Base-by-base conservation (phyloP, 30 jellyfish, hydroid and myxozoan genomes). In the Haliclystus octoradiatus region DNA sequence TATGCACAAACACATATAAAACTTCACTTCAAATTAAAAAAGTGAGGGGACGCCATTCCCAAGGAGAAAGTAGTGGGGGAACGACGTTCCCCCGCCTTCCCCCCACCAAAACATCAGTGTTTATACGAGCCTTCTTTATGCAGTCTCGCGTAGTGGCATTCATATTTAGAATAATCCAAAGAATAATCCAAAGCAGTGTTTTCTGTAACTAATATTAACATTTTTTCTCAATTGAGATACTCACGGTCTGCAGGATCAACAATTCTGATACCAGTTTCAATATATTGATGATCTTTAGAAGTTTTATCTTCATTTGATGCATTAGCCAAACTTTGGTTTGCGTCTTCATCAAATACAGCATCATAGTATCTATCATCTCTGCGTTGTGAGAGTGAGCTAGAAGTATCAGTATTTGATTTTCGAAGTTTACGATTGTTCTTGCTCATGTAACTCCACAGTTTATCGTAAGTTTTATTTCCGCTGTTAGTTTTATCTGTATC, bases 361-460 rank as follows among this genome's bases (percentile, higher is more conserved):
- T 40, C 57, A 40, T 40, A 40, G 19, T 5, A 40, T 19, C 57
- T 40, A n/a, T n/a, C n/a, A n/a, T n/a, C n/a, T n/a, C n/a, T n/a
- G n/a, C n/a, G n/a, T n/a, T n/a, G n/a, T 9, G 57, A 40, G 9
- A 5, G 57, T 19, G 57, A 40, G 57, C 14, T 19, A 40, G 14
- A 9, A 5, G 9, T 19, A 9, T 40, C 57, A 40, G 19, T 5
- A 19, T 9, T 40, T 40, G 57, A 40, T 40, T 40, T 40, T 40
- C 57, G 9, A 9, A 9, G 14, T 19, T 40, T 40, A 9, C 57
- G 9, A 19, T 9, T 9, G 57, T 5, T 19, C 9, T 19, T 9
- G 57, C 14, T 40, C 14, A 40, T 19, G n/a, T 76, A 63, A 26
- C 65, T 61, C 94, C 94, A 81, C 29, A 81, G 78, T 35, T 50